These are phyloP conservation scores for Hyperoplus immaculatus DNA, from an alignment of 2,797 vertebrate genomes.

Conservation along the genomic window DNA sequence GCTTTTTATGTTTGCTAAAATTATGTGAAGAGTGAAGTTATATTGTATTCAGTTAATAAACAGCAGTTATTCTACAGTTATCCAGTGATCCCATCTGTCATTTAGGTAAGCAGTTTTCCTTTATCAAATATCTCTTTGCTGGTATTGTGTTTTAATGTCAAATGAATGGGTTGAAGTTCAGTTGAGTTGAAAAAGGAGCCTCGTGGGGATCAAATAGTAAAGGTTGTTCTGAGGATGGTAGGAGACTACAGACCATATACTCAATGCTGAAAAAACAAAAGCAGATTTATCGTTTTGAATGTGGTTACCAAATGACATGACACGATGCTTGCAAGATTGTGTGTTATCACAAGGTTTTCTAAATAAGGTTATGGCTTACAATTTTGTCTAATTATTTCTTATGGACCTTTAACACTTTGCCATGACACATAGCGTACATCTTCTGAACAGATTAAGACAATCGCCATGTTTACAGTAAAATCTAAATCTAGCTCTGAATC, in stretches of 20 bases:
- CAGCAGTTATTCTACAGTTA: not conserved
- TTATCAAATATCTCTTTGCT: not conserved
- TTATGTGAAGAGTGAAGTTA: not conserved
- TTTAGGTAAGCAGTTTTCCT: not conserved
- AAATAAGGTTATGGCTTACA: not conserved
- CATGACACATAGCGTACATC: not conserved
- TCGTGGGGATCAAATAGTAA: not conserved
- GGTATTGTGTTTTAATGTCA: not conserved
- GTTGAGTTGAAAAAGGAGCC: not conserved
- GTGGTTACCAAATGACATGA: not conserved
- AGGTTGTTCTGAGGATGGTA: not conserved
- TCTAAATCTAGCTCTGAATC: not conserved
- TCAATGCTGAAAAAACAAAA: not conserved
- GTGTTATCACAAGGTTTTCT: slow-evolving; percentile 10
- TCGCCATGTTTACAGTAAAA: not conserved
- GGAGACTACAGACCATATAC: not conserved
- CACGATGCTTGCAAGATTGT: not conserved
- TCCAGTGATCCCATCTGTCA: not conserved
- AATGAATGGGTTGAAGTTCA: not conserved
- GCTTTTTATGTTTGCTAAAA: not conserved
- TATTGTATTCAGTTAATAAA: not conserved
- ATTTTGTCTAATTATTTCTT: slow-evolving; percentile 8
- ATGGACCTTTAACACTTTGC: not conserved
- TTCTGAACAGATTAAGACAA: not conserved
- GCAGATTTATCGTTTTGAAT: not conserved